Conservation (phyloP, 2,797 vertebrate species). For the Cynopterus sphinx region DNA sequence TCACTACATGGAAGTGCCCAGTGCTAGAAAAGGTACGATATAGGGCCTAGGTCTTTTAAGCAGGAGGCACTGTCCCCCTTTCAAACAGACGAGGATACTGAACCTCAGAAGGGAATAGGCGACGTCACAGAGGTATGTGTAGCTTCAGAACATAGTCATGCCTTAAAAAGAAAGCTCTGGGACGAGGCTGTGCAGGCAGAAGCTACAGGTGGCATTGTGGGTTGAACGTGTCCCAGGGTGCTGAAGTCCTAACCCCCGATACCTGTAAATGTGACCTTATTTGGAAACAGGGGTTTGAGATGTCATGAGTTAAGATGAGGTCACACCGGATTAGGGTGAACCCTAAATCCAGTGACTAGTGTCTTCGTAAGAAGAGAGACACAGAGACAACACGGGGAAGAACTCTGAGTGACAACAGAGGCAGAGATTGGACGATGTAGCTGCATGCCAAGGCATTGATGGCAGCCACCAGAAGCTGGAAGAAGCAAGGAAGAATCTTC, state of each 20-base stretch:
- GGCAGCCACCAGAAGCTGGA: too few species aligned
- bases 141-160: not conserved
- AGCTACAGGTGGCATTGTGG: not conserved
- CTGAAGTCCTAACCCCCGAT: not conserved
- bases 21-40: too few species aligned
- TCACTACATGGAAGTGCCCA: not conserved
- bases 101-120: not conserved
- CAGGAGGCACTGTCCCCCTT: not conserved
- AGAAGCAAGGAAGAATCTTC: not conserved
- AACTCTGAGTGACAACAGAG: accelerated
- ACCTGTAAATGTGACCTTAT: not conserved
- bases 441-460: not conserved
- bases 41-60: not conserved
- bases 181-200: not conserved
- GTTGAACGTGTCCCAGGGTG: not conserved
- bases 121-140: not conserved
- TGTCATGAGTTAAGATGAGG: not conserved
- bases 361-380: not conserved
- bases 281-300: not conserved
- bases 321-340: not conserved
- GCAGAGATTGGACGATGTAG: not conserved
- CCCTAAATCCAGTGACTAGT: not conserved
- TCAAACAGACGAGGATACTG: not conserved
- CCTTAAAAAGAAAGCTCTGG: not conserved
- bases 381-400: not conserved